A percentile compares a stretch with the other conserved stretches of the same genome.
Evolutionary conservation across 2,113 vertebrate genomes (phyloP).

Genomic region (Scomber japonicus): DNA sequence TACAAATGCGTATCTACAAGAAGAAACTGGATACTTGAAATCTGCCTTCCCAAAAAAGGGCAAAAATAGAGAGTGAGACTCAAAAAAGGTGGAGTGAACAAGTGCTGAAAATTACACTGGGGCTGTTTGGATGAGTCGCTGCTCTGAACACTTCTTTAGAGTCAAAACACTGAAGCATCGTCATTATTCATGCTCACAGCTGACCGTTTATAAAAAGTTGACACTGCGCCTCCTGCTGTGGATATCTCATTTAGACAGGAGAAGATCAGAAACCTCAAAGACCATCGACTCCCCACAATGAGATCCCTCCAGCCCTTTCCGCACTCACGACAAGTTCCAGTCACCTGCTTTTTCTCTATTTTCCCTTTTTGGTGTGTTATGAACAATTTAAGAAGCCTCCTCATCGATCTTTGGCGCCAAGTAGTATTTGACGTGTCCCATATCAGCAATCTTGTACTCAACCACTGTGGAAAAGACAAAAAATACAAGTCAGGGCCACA

Average conservation of each 20-base stretch:
- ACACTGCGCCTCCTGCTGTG: conserved; percentile 11
- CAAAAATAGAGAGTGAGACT: conserved; percentile 31
- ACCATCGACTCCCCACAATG: neutral
- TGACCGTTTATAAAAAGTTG: conserved; percentile 11
- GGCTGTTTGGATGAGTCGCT: conserved; percentile 3
- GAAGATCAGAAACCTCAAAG: conserved; percentile 17
- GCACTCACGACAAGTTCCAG: conserved; percentile 44
- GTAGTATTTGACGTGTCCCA: conserved; percentile 98
- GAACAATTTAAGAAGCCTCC: conserved; percentile 88
- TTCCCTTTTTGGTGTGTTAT: conserved; percentile 12
- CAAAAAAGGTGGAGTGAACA: conserved; percentile 7
- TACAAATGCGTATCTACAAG: conserved; percentile 84
- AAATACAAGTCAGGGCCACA: neutral
- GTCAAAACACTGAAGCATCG: neutral
- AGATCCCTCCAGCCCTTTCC: conserved; percentile 19
- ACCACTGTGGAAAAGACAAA: conserved; percentile 86
- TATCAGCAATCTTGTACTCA: conserved; percentile 99
- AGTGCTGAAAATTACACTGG: conserved; percentile 39
- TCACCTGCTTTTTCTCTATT: conserved; percentile 31
- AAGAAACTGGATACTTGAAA: conserved; percentile 40
- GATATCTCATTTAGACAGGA: conserved; percentile 2
- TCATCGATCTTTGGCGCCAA: conserved; percentile 98
- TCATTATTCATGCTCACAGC: conserved; percentile 6
- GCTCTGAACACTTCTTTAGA: conserved; percentile 17
- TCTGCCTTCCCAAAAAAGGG: conserved; percentile 25